Base-by-base conservation (phyloP, 2,888 invertebrate genomes). In the Cephus rjabovi region DNA sequence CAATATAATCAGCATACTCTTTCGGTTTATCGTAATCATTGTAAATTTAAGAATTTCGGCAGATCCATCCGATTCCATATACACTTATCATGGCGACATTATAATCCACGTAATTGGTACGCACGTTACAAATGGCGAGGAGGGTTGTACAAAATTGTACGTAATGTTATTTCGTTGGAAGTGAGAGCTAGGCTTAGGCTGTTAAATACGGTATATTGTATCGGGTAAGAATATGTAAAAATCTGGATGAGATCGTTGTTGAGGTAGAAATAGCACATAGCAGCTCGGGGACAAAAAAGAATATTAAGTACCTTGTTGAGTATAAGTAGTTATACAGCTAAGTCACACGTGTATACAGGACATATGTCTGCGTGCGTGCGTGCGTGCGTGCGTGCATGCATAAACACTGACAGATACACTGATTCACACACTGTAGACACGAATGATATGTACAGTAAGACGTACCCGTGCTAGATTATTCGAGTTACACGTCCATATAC, bases 291-390 rank as follows among this genome's bases (percentile, higher is more conserved):
- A 87, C 85, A 83, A 86, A 81, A 83, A 84, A 82, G 85, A 88
- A 86, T 88, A 88, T 88, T 87, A 87, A 89, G 90, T 91, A 91
- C 90, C 91, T 91, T 90, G 89, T 91, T 89, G 90, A 90, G 82
- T 89, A 88, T 90, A 91, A 90, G 88, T 89, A 90, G 89, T 84
- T 88, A 88, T 85, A 86, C 86, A 84, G 87, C 85, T 86, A 86
- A 87, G 86, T 85, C 86, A 78, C 77, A 80, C 75, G 79, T 75
- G 75, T 30, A 33, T 12, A 37, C 68, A 73, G 69, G 56, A 78
- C 37, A 75, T 73, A 30, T 73, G 70, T 73, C 34, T 56, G 33
- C 71, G 15, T 12, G 15, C 71, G 33, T 71, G 71, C 30, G 31
- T 82, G 81, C 34, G 34, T 11, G 34, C 35, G 0, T 34, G 30